Conservation (phyloP, 2,888 invertebrate species). For the Brachylomia viminalis region DNA sequence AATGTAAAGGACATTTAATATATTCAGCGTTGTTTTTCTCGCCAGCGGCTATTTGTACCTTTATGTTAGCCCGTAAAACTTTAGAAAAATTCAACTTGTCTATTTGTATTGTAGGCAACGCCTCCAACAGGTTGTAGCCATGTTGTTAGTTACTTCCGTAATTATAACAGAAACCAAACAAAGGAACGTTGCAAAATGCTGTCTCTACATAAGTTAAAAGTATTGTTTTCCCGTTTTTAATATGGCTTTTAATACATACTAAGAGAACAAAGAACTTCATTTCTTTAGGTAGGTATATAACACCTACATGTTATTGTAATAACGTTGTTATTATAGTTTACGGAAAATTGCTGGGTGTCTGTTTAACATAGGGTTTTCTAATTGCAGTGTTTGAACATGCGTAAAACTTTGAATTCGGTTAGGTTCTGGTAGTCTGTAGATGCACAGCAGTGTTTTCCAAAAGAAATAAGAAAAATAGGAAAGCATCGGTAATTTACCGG, state of each 20-base stretch:
- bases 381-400: neutral
- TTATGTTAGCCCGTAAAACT: constrained; percentile 50
- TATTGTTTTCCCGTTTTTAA: constrained; percentile 51
- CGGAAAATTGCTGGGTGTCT: neutral
- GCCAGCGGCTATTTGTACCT: constrained; percentile 46
- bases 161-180: constrained; percentile 67
- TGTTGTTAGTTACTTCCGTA: constrained; percentile 65
- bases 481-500: neutral
- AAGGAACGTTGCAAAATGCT: constrained; percentile 57
- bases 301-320: constrained; percentile 2
- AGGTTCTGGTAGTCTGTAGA: neutral
- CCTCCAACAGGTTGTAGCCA: constrained; percentile 66
- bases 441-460: neutral
- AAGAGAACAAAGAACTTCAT: constrained; percentile 53
- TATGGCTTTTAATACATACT: constrained; percentile 45
- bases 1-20: constrained; percentile 42
- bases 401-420: neutral
- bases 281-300: constrained; percentile 28
- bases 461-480: neutral
- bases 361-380: neutral
- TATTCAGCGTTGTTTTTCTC: constrained; percentile 47
- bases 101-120: constrained; percentile 58
- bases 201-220: constrained; percentile 58
- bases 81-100: constrained; percentile 54
- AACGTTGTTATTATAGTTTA: constrained; percentile 3